A percentile compares a stretch with the other conserved stretches of the same genome.
phyloP scores from a whole-genome alignment of 2,113 vertebrate genomes.

The pig (Sus scrofa) region DNA sequence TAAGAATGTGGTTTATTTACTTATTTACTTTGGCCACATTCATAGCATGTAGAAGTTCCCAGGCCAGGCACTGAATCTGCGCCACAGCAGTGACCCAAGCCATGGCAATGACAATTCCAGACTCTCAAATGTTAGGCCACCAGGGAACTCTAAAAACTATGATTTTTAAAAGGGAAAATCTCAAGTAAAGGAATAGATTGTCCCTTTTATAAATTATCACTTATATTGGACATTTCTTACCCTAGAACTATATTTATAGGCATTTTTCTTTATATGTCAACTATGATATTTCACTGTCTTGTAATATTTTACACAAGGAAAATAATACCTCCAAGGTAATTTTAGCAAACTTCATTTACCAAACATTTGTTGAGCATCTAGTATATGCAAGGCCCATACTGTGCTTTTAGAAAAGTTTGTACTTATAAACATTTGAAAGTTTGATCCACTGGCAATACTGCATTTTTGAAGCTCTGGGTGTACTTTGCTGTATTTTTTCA shows the following conservation, averaged over 20 bases:
- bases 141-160: no score
- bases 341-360: neutral
- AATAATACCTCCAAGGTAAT: neutral
- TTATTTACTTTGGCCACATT: no score
- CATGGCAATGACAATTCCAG: no score
- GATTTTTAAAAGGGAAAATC: neutral
- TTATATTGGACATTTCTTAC: neutral
- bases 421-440: neutral
- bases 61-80: no score
- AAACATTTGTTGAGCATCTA: neutral
- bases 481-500: neutral
- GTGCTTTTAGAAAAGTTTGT: neutral
- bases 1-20: no score
- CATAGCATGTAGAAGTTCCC: no score
- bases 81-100: no score
- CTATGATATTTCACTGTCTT: neutral
- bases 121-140: no score
- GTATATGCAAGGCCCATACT: neutral
- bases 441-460: neutral
- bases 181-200: neutral
- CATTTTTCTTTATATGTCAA: constrained; percentile 14
- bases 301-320: neutral
- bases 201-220: neutral
- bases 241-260: neutral
- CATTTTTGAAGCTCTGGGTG: neutral